phyloP scores from a whole-genome alignment of 2,888 invertebrate species.

The Diarsia brunnea region DNA sequence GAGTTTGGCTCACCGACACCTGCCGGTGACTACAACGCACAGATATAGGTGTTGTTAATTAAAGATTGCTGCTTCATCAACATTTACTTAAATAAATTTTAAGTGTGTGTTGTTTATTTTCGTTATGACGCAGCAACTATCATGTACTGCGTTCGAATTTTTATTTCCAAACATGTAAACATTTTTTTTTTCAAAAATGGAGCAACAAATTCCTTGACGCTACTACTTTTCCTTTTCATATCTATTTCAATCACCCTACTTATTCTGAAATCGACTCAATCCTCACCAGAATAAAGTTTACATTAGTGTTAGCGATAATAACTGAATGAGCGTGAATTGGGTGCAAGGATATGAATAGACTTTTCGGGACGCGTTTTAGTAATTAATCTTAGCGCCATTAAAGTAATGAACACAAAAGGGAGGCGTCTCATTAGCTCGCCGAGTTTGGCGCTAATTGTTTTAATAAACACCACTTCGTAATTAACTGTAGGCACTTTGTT shows the following conservation, averaged over 20 bases:
- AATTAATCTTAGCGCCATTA: conserved; percentile 54
- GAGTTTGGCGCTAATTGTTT: conserved; percentile 27
- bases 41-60: neutral
- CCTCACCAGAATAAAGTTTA: neutral
- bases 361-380: conserved; percentile 25
- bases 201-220: neutral
- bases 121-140: neutral
- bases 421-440: conserved; percentile 41
- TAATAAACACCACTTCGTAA: conserved; percentile 30
- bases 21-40: neutral
- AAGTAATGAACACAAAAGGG: conserved; percentile 48
- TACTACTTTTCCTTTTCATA: neutral
- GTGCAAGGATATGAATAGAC: neutral
- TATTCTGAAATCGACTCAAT: neutral
- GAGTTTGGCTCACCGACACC: neutral
- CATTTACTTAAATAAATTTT: neutral
- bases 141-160: neutral
- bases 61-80: neutral
- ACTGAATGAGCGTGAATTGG: neutral
- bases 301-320: neutral
- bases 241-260: neutral
- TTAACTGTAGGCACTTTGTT: conserved; percentile 13
- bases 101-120: neutral
- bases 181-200: neutral
- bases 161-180: neutral